These are phyloP conservation scores for Halcyon chelicuti DNA, from an alignment of 2,797 vertebrate genomes.

Conservation along the genomic window DNA sequence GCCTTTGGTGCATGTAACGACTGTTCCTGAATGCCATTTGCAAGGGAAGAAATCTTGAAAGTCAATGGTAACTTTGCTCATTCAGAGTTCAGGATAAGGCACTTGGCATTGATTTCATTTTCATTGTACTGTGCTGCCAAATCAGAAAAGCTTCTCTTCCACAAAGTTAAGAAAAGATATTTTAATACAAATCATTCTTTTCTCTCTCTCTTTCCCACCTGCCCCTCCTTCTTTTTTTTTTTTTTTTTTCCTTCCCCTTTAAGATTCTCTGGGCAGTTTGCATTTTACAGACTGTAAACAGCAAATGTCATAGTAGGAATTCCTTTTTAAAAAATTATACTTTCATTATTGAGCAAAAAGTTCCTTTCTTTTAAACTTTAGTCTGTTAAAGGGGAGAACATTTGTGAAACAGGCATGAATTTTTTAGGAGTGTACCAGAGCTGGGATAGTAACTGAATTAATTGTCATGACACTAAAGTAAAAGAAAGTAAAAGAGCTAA, in stretches of 20 bases:
- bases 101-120: constrained; percentile 60
- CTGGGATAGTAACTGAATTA: constrained; percentile 4
- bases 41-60: constrained; percentile 52
- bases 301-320: background rate
- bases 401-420: background rate
- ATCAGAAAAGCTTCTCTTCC: constrained; percentile 9
- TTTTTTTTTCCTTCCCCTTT: fast-evolving
- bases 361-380: background rate
- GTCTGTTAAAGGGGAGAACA: background rate
- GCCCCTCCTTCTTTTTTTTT: too few relatives aligned
- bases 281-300: background rate
- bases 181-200: background rate
- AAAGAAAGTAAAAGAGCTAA: constrained; percentile 9
- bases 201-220: too few relatives aligned
- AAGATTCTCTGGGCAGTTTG: background rate
- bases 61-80: constrained; percentile 53
- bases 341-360: background rate
- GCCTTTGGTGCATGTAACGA: background rate
- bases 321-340: background rate
- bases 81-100: constrained; percentile 44
- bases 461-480: background rate
- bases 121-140: constrained; percentile 25
- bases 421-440: constrained; percentile 8
- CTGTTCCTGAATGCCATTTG: constrained; percentile 34
- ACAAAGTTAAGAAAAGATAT: constrained; percentile 13